Evolutionary conservation across 2,888 invertebrate species (phyloP).

Genomic region (Aphidoletes aphidimyza): DNA sequence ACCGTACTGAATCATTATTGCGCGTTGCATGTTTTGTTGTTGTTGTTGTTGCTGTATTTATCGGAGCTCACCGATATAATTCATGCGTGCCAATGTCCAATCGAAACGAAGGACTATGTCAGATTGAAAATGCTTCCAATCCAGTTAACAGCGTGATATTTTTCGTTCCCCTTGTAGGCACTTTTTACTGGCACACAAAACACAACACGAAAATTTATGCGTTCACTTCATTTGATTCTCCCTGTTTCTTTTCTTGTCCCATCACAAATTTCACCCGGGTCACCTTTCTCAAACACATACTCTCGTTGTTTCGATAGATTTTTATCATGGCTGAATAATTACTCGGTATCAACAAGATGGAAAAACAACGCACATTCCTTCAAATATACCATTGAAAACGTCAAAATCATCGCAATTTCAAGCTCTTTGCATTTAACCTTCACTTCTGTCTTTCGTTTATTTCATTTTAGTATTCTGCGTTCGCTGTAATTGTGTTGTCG

Average conservation of each 20-base stretch:
- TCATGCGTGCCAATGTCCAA: conserved; percentile 44
- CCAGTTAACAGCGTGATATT: conserved; percentile 51
- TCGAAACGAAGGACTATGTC: not conserved
- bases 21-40: conserved; percentile 20
- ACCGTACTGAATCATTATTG: conserved; percentile 31
- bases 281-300: not conserved
- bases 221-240: not conserved
- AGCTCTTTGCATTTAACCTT: conserved; percentile 41
- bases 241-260: not conserved
- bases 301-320: conserved; percentile 6
- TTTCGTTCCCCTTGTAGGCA: conserved; percentile 22
- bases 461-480: too few relatives aligned
- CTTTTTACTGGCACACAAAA: not conserved
- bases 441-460: not conserved
- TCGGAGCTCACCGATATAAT: not conserved
- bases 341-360: not conserved
- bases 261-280: not conserved
- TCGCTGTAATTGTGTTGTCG: not conserved
- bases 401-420: conserved; percentile 32
- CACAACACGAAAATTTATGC: conserved; percentile 1
- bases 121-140: conserved; percentile 42
- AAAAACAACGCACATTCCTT: not conserved
- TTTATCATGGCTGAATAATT: conserved; percentile 16
- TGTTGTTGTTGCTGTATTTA: not conserved
- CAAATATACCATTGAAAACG: not conserved